phyloP scores from a whole-genome alignment of 2,113 vertebrate species.

The Patagioenas fasciata region DNA sequence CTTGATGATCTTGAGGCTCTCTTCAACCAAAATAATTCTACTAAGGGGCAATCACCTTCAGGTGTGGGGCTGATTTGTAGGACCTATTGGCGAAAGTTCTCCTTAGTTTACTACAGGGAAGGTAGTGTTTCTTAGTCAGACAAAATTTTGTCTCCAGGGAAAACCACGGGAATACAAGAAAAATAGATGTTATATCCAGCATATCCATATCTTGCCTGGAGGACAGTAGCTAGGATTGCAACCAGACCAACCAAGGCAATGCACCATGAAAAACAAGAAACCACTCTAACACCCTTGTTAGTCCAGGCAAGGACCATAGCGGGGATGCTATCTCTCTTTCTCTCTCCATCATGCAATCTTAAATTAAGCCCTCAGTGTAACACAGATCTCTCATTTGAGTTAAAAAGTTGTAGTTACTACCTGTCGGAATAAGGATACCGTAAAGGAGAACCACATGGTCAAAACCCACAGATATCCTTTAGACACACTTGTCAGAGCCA shows the following conservation, averaged over 20 bases:
- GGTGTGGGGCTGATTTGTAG: neutral
- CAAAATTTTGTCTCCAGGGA: neutral
- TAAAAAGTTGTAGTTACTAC: neutral
- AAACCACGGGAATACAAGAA: neutral
- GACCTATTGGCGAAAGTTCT: neutral
- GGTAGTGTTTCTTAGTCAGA: neutral
- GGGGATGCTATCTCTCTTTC: fast-evolving
- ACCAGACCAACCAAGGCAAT: neutral
- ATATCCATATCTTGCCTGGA: neutral
- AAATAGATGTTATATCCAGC: too few species aligned
- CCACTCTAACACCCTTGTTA: neutral
- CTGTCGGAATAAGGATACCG: neutral
- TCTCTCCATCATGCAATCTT: neutral
- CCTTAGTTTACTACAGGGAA: fast-evolving
- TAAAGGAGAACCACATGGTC: neutral
- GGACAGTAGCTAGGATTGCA: fast-evolving
- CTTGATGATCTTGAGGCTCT: too few species aligned
- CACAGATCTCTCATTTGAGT: neutral
- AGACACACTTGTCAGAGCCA: neutral
- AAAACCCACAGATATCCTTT: neutral
- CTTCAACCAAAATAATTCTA: too few species aligned
- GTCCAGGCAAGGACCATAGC: neutral
- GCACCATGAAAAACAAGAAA: neutral
- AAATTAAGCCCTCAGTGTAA: neutral
- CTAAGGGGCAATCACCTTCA: neutral